phyloP scores from a whole-genome alignment of 2,888 invertebrate species.

The Brachynemurus nebulosus region DNA sequence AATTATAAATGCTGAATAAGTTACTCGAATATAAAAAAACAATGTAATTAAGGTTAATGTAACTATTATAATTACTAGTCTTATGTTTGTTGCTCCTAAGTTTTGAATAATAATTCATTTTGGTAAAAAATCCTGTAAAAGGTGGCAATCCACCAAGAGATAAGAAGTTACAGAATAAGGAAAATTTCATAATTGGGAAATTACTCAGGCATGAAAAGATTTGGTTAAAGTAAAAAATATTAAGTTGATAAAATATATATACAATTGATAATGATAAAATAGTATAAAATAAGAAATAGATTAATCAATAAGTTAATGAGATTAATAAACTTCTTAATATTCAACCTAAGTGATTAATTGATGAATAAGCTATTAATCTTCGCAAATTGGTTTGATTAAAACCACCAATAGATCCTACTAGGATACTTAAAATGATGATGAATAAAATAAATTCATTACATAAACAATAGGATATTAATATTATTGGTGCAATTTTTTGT shows the following conservation, averaged over 20 bases:
- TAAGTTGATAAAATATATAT: slow-evolving; percentile 36
- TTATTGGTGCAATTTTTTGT: slow-evolving; percentile 50
- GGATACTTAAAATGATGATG: slow-evolving; percentile 33
- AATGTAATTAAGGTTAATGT: slow-evolving; percentile 39
- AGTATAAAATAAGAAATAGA: too few species aligned
- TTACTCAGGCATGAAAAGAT: slow-evolving; percentile 33
- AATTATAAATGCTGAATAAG: slow-evolving; percentile 34
- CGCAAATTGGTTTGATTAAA: slow-evolving; percentile 41
- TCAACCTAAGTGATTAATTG: slow-evolving; percentile 48
- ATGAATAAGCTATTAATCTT: slow-evolving; percentile 46
- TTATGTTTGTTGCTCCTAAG: slow-evolving; percentile 33
- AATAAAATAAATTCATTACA: slow-evolving; percentile 31
- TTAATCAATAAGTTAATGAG: too few species aligned
- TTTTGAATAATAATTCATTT: slow-evolving; percentile 43
- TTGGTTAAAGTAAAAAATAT: too few species aligned
- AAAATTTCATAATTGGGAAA: slow-evolving; percentile 33
- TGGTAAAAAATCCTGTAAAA: slow-evolving; percentile 45
- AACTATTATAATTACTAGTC: slow-evolving; percentile 34
- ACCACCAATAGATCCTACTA: slow-evolving; percentile 38
- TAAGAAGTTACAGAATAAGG: slow-evolving; percentile 37
- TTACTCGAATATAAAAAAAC: slow-evolving; percentile 41
- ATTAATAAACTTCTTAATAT: slow-evolving; percentile 32
- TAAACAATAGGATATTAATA: slow-evolving; percentile 38
- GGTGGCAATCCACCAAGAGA: slow-evolving; percentile 44
- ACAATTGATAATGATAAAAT: slow-evolving; percentile 33